Evolutionary conservation across 2,888 invertebrate genomes (phyloP).

Genomic region (Nasonovia ribisnigri): DNA sequence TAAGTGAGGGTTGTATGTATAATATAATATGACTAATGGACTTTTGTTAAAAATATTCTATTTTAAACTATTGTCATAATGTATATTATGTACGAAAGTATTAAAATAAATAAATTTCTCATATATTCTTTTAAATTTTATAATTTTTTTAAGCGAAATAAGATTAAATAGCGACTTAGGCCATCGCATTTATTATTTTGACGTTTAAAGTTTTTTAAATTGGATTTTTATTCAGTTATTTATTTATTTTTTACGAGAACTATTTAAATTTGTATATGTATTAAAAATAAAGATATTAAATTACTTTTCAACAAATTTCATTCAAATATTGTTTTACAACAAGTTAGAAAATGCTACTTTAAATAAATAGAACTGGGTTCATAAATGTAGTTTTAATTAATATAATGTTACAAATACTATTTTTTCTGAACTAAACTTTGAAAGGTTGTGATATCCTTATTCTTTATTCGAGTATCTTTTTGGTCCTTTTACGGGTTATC

Average conservation of each 20-base stretch:
- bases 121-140: neutral
- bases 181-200: neutral
- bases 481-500: neutral
- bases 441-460: neutral
- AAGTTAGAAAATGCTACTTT: neutral
- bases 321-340: neutral
- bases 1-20: too few relatives aligned
- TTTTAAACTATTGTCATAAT: neutral
- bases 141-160: neutral
- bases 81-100: neutral
- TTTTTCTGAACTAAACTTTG: neutral
- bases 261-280: neutral
- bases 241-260: neutral
- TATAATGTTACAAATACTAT: neutral
- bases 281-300: slow-evolving; percentile 1
- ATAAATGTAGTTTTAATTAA: neutral
- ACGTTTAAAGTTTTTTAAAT: neutral
- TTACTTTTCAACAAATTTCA: neutral
- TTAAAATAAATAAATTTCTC: neutral
- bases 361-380: neutral
- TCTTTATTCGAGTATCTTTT: neutral
- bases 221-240: neutral
- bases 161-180: neutral
- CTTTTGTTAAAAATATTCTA: neutral
- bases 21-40: too few relatives aligned